Evolutionary conservation across 2,797 vertebrate species (phyloP).

Genomic region (Ptychadena robeensis): DNA sequence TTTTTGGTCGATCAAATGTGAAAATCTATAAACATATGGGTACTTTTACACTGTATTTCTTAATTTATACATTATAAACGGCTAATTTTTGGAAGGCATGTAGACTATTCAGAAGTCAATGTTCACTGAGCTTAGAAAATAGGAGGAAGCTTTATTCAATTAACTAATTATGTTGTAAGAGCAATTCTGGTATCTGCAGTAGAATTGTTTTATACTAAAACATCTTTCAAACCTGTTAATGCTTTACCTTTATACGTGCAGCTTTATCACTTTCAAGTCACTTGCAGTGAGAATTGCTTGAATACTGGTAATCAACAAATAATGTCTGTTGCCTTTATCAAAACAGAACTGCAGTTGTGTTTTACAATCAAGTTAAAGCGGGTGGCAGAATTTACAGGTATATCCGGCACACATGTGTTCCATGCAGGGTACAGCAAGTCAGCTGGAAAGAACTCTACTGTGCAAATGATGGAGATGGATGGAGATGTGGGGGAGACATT

Average conservation of each 20-base stretch:
- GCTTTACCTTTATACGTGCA: not conserved
- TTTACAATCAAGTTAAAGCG: constrained; percentile 35
- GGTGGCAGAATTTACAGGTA: constrained; percentile 57
- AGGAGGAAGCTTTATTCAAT: too few species aligned
- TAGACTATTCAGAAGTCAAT: too few species aligned
- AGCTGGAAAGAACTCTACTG: constrained; percentile 48
- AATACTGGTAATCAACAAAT: constrained; percentile 34
- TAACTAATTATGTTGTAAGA: too few species aligned
- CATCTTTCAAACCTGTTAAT: constrained; percentile 10
- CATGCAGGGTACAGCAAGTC: constrained; percentile 35
- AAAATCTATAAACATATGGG: too few species aligned
- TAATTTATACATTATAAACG: too few species aligned
- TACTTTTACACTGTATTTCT: too few species aligned
- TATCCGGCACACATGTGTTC: constrained; percentile 52
- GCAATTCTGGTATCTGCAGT: not conserved
- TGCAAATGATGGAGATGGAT: constrained; percentile 55
- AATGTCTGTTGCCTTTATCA: constrained; percentile 43
- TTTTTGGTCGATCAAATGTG: too few species aligned
- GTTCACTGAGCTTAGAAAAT: too few species aligned
- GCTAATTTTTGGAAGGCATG: too few species aligned
- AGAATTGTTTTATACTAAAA: not conserved
- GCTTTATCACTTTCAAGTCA: not conserved
- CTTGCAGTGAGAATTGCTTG: constrained; percentile 13
- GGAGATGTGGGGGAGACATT: constrained; percentile 42
- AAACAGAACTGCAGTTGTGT: constrained; percentile 34